phyloP scores from a whole-genome alignment of 64 coral and sea anemone species.

The Stichodactyla mertensii region DNA sequence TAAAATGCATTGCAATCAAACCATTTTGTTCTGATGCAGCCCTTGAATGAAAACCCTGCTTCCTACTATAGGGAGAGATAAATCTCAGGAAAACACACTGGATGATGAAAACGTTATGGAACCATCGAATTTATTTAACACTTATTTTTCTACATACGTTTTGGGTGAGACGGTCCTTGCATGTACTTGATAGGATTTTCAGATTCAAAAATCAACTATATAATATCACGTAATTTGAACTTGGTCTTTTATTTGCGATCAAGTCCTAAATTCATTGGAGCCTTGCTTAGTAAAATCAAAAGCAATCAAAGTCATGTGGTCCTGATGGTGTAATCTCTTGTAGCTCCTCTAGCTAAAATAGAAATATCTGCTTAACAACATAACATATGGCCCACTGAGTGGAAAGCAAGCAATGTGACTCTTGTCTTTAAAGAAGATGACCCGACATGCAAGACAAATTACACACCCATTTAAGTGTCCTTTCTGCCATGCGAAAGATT shows the following conservation, averaged over 20 bases:
- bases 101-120: background rate
- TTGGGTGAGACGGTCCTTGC: background rate
- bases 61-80: background rate
- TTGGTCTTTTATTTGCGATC: background rate
- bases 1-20: background rate
- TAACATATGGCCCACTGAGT: slow-evolving; percentile 35
- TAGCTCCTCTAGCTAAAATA: slow-evolving; percentile 25
- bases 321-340: slow-evolving; percentile 43
- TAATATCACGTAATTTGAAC: background rate
- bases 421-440: slow-evolving; percentile 39
- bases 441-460: slow-evolving; percentile 14
- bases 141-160: background rate
- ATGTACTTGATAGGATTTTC: background rate
- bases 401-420: slow-evolving; percentile 52
- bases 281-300: slow-evolving; percentile 15
- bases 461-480: slow-evolving; percentile 38
- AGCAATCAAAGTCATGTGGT: slow-evolving; percentile 55
- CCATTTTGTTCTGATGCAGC: background rate
- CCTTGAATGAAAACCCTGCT: background rate
- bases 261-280: slow-evolving; percentile 2
- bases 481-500: slow-evolving; percentile 34
- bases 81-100: background rate
- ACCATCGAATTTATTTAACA: background rate
- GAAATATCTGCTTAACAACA: slow-evolving; percentile 27
- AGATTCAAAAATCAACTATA: background rate